Evolutionary conservation across 2,797 vertebrate species (phyloP).

Genomic region (Pempheris klunzingeri): DNA sequence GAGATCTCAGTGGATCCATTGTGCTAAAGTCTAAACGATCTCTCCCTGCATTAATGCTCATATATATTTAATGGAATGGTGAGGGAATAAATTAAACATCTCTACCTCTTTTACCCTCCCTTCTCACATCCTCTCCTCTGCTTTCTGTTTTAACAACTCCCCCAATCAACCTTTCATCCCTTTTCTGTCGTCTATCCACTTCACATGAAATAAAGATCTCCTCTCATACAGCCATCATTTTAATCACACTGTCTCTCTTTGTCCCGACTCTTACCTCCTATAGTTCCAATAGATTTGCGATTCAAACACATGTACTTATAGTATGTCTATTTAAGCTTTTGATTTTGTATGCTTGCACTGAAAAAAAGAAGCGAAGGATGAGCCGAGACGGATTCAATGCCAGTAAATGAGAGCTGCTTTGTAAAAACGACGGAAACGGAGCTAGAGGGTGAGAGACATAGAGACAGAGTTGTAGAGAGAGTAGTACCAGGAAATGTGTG

Average conservation of each 20-base stretch:
- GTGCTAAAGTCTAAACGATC: slow-evolving; percentile 44
- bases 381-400: slow-evolving; percentile 3
- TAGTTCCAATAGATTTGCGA: not conserved
- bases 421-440: slow-evolving; percentile 5
- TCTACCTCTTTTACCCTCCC: slow-evolving; percentile 1
- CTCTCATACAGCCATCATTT: not conserved
- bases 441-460: not conserved
- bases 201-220: slow-evolving; percentile 13
- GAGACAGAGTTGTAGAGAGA: slow-evolving; percentile 22
- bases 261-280: not conserved
- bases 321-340: not conserved
- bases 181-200: not conserved
- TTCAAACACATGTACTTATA: not conserved
- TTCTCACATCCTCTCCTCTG: slow-evolving; percentile 11
- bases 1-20: slow-evolving; percentile 47
- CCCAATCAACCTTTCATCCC: slow-evolving; percentile 7
- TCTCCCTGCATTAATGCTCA: slow-evolving; percentile 38
- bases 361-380: slow-evolving; percentile 15
- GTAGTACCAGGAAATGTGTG: slow-evolving; percentile 49
- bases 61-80: slow-evolving; percentile 64
- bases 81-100: slow-evolving; percentile 59
- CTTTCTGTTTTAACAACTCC: slow-evolving; percentile 31
- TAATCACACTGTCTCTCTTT: not conserved
- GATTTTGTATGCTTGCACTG: slow-evolving; percentile 13
- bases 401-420: slow-evolving; percentile 33